These are phyloP conservation scores for Brachypalpus laphriformis DNA, from an alignment of 2,888 invertebrate species.

Conservation along the genomic window DNA sequence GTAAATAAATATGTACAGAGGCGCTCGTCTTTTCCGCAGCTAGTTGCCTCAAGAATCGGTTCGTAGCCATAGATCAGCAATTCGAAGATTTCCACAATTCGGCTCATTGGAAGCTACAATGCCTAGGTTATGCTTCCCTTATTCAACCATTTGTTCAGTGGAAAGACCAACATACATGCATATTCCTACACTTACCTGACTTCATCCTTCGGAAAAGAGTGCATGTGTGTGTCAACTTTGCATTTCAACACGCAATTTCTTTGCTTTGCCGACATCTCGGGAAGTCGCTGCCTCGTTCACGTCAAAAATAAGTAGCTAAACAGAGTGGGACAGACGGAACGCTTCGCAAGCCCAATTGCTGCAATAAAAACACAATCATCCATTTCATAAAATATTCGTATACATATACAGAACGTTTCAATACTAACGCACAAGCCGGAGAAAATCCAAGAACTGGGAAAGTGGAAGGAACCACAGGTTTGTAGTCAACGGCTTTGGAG, in stretches of 20 bases:
- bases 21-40: no score
- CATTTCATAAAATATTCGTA: neutral
- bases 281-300: neutral
- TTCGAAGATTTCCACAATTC: neutral
- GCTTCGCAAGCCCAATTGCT: neutral
- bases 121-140: neutral
- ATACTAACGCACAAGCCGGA: conserved; percentile 18
- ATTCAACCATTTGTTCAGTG: neutral
- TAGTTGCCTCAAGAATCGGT: no score
- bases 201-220: conserved; percentile 51
- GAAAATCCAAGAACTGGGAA: neutral
- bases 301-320: neutral
- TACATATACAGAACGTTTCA: neutral
- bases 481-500: neutral
- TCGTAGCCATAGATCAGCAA: neutral
- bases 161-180: neutral
- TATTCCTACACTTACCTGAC: conserved; percentile 42
- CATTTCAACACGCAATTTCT: conserved; percentile 46
- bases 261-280: neutral
- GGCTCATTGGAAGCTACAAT: neutral
- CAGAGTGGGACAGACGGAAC: conserved; percentile 19
- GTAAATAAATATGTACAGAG: no score
- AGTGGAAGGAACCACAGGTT: neutral
- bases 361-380: conserved; percentile 15
- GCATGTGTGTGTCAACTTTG: neutral